Evolutionary conservation across 2,888 invertebrate species (phyloP).

Genomic region (Coleophora flavipennella): DNA sequence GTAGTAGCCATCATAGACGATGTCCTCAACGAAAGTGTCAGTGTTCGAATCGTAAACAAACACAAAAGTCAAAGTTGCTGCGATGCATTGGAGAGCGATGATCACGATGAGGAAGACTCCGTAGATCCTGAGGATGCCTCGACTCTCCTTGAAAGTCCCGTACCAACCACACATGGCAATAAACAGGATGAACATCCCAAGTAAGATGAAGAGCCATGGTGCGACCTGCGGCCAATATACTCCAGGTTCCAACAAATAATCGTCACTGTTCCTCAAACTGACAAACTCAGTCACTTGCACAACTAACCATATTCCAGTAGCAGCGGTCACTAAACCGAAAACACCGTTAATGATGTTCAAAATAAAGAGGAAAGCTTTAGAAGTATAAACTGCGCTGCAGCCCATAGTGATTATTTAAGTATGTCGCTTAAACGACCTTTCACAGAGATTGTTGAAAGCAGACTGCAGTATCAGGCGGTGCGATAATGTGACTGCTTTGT

Average conservation of each 20-base stretch:
- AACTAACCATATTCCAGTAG: constrained; percentile 65
- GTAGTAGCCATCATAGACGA: constrained; percentile 64
- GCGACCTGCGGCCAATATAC: constrained; percentile 66
- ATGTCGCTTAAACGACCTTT: constrained; percentile 29
- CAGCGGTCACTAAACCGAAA: constrained; percentile 56
- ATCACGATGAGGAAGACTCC: constrained; percentile 50
- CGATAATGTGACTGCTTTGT: constrained; percentile 50
- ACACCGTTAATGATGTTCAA: constrained; percentile 58
- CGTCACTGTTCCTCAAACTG: constrained; percentile 54
- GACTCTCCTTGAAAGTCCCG: constrained; percentile 50
- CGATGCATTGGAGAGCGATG: constrained; percentile 47
- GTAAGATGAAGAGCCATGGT: constrained; percentile 63
- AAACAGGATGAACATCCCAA: constrained; percentile 52
- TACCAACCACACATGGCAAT: constrained; percentile 62
- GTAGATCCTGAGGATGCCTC: constrained; percentile 54
- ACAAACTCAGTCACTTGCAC: constrained; percentile 61
- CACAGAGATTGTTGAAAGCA: constrained; percentile 38
- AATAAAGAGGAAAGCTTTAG: constrained; percentile 53
- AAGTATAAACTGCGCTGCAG: constrained; percentile 55
- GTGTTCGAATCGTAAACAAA: constrained; percentile 63
- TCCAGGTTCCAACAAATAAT: constrained; percentile 58
- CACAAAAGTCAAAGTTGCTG: constrained; percentile 57
- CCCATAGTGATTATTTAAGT: constrained; percentile 31
- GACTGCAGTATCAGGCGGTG: constrained; percentile 54
- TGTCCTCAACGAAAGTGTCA: constrained; percentile 60